These are phyloP conservation scores for Trachelus troglodyta DNA, from an alignment of 2,888 invertebrate species.

Conservation along the genomic window DNA sequence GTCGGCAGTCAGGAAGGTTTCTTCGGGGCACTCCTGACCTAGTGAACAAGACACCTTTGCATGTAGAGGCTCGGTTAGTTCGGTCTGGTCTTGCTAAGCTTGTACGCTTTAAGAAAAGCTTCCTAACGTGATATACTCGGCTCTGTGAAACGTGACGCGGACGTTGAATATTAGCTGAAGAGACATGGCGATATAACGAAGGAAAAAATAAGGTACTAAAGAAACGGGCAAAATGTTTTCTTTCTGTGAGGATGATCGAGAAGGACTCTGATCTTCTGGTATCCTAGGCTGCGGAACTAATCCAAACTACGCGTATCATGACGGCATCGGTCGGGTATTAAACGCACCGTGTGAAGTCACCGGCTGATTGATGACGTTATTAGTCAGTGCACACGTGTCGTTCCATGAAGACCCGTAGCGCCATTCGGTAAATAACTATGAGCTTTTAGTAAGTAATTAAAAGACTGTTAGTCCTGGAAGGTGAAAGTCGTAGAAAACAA, in stretches of 20 bases:
- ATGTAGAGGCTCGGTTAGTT: slow-evolving; percentile 41
- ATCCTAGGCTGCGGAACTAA: slow-evolving; percentile 55
- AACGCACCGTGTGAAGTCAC: slow-evolving; percentile 48
- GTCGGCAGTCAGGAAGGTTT: slow-evolving; percentile 53
- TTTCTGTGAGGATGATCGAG: neutral
- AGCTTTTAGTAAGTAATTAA: slow-evolving; percentile 7
- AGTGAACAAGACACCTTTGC: slow-evolving; percentile 61
- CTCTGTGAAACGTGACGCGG: neutral
- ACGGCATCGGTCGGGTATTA: slow-evolving; percentile 53
- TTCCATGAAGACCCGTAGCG: neutral
- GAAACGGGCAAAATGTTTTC: neutral
- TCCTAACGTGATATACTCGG: neutral
- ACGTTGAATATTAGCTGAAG: neutral
- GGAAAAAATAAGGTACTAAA: neutral
- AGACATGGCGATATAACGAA: neutral
- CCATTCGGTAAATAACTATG: slow-evolving; percentile 3
- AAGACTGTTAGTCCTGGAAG: neutral
- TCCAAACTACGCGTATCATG: slow-evolving; percentile 60
- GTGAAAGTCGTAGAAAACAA: slow-evolving; percentile 2
- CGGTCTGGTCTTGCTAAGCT: neutral
- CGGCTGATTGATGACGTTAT: slow-evolving; percentile 61
- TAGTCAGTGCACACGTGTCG: slow-evolving; percentile 43
- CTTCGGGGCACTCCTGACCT: slow-evolving; percentile 61
- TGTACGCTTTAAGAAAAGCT: neutral
- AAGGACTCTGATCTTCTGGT: neutral